Evolutionary conservation across 2,113 vertebrate species (phyloP).

Genomic region (Muntiacus reevesi): DNA sequence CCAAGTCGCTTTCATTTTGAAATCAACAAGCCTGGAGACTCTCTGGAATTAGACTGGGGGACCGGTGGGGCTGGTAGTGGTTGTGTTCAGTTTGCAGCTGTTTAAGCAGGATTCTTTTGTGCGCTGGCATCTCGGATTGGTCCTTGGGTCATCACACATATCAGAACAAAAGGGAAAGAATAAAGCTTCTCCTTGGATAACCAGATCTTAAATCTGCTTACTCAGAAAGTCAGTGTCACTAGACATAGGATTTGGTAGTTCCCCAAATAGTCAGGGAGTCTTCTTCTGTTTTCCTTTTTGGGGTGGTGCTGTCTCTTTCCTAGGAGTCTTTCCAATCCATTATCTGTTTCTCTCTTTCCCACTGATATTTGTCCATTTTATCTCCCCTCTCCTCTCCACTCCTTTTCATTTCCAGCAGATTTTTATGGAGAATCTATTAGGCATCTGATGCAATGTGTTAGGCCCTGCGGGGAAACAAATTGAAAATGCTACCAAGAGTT

Average conservation of each 20-base stretch:
- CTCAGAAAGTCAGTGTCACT: not conserved
- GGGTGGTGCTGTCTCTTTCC: not conserved
- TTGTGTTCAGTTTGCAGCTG: not conserved
- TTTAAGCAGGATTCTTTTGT: conserved; percentile 1
- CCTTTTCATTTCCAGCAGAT: not conserved
- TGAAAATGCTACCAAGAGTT: not conserved
- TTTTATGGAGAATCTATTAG: not conserved
- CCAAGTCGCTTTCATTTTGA: not conserved
- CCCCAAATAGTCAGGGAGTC: not conserved
- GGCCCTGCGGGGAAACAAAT: not conserved
- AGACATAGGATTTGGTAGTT: not conserved
- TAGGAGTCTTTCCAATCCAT: not conserved
- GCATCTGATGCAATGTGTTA: not conserved
- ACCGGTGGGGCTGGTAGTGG: not conserved
- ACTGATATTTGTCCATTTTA: not conserved
- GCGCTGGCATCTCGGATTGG: not conserved
- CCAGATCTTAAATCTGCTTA: not conserved
- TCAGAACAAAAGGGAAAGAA: conserved; percentile 15
- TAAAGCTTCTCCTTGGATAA: not conserved
- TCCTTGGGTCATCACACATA: not conserved
- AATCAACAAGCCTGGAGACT: not conserved
- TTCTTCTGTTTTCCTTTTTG: not conserved
- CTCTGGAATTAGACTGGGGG: not conserved
- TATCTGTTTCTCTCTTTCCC: not conserved
- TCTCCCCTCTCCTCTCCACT: not conserved